These are phyloP conservation scores for Cerceris rybyensis DNA, from an alignment of 2,888 invertebrate genomes.

Conservation along the genomic window DNA sequence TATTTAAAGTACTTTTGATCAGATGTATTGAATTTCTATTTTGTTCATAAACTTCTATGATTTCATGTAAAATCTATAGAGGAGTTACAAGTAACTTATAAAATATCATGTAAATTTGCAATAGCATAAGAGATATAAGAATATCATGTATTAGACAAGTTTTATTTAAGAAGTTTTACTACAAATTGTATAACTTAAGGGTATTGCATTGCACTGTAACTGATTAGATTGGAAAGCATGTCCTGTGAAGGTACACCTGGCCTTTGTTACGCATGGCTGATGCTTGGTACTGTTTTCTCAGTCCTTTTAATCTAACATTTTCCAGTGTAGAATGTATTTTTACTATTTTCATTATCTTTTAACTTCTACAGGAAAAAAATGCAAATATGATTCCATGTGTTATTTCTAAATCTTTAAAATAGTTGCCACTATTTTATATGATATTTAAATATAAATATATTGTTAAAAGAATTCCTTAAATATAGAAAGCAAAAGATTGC, in stretches of 20 bases:
- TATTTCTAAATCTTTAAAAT: not conserved
- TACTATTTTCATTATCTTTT: not conserved
- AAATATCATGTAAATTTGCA: not conserved
- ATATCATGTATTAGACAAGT: not conserved
- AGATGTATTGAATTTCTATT: not conserved
- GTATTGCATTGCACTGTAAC: not conserved
- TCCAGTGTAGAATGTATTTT: not conserved
- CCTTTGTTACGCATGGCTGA: conserved; percentile 77
- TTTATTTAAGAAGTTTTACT: not conserved
- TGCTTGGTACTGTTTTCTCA: conserved; percentile 43
- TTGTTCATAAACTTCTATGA: not conserved
- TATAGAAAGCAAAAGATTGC: not conserved
- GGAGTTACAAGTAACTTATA: not conserved
- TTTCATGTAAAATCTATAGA: not conserved
- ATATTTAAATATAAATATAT: not conserved
- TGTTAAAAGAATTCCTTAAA: not conserved
- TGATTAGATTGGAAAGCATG: conserved; percentile 45
- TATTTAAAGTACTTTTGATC: not conserved
- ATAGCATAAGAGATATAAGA: not conserved
- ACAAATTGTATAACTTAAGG: not conserved
- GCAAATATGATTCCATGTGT: not conserved
- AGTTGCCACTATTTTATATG: not conserved
- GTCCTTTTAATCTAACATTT: conserved; percentile 36
- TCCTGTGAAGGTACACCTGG: conserved; percentile 70
- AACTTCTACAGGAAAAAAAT: not conserved